Base-by-base conservation (phyloP, 2,888 invertebrate species). In the Dasysyrphus tricinctus region DNA sequence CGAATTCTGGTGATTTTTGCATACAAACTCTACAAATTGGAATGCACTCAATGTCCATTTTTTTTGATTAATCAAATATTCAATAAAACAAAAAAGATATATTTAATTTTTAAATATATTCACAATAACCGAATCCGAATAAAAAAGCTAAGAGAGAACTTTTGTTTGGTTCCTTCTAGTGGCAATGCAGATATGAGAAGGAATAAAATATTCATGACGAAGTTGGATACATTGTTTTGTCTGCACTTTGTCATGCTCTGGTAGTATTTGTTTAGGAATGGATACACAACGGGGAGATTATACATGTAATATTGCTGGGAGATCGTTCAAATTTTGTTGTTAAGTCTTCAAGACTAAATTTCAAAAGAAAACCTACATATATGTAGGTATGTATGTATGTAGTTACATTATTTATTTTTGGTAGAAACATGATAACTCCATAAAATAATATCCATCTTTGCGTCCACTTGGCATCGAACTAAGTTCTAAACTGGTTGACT, bases 11-110 rank as follows among this genome's bases (percentile, higher is more conserved):
- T 9, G 80, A 75, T 34, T 47, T 69, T 63, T 80, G 74, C 75
- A 80, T 54, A 37, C 80, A 80, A 54, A 80, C 80, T 80, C 80
- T 67, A 56, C 80, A 80, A 51, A 54, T 61, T 16, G 75, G 80
- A 37, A 44, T 16, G 19, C n/a, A 32, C 11, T 72, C 24, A 24
- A 5, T 65, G 4, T 80, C 44, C 80, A 80, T 80, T 59, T 59
- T 37, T 34, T 16, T 56, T 56, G 29, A 12, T 16, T 0, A 56
- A 57, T 57, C 11, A 5, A 37, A 34, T 19, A 57, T 57, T 32
- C 1, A 57, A 57, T 37, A 5, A 16, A 16, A 16, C 54, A 54
- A 29, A 54, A 12, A 2, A 51, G 12, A 29, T 51, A 24, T 29
- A 24, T 49, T 49, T 19, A 12, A 51, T 32, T 32, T 56, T 56